These are phyloP conservation scores for Apteryx owenii DNA, from an alignment of 2,113 vertebrate species.

Conservation along the genomic window DNA sequence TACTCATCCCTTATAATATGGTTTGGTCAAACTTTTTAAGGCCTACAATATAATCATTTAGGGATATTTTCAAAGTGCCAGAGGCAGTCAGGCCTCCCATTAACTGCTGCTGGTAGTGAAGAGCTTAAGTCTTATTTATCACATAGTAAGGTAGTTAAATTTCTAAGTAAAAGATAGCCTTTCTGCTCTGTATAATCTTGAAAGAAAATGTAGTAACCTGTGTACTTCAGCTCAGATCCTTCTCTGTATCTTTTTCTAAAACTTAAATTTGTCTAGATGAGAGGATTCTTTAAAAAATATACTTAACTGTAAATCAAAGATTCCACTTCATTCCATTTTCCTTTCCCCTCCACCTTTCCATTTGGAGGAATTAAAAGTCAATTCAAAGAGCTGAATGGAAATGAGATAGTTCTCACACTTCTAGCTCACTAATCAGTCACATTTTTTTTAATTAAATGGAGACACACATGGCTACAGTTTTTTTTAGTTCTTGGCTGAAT, in stretches of 20 bases:
- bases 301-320: background rate
- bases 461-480: background rate
- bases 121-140: background rate
- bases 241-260: background rate
- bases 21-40: conserved; percentile 8
- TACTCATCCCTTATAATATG: background rate
- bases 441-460: background rate
- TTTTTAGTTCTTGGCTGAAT: background rate
- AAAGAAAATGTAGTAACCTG: background rate
- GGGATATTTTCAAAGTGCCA: background rate
- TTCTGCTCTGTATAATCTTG: background rate
- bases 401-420: too few species aligned
- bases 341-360: too few species aligned
- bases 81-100: conserved; percentile 28
- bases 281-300: background rate
- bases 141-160: background rate
- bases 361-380: background rate
- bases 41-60: background rate
- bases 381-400: background rate
- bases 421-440: background rate
- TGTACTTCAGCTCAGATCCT: background rate
- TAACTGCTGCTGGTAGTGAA: conserved; percentile 20
- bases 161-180: background rate
- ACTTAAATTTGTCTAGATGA: background rate
- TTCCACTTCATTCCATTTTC: background rate